Conservation (phyloP, 1,140 invertebrate genomes). For the Elymnias hypermnestra region DNA sequence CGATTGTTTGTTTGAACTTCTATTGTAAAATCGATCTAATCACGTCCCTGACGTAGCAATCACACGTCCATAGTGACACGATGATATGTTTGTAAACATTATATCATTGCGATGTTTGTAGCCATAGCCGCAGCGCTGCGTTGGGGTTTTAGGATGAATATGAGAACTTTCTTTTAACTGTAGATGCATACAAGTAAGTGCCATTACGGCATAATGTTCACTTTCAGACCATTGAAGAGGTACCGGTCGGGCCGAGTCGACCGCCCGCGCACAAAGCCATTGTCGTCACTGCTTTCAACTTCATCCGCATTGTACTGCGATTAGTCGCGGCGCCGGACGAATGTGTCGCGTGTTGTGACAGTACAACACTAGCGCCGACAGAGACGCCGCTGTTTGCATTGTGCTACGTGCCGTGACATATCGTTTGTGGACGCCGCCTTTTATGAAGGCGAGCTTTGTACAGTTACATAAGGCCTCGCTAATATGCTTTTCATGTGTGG, state of each 20-base stretch:
- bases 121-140: too few species aligned
- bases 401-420: conserved; percentile 68
- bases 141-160: too few species aligned
- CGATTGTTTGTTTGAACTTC: too few species aligned
- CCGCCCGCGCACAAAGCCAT: conserved; percentile 49
- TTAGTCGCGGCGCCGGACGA: conserved; percentile 54
- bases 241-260: conserved; percentile 13
- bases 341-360: conserved; percentile 53
- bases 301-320: conserved; percentile 44
- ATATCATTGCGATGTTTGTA: too few species aligned
- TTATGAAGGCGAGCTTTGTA: conserved; percentile 45
- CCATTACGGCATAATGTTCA: neutral
- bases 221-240: conserved; percentile 7
- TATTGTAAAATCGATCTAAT: too few species aligned
- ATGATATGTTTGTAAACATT: too few species aligned
- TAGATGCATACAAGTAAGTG: too few species aligned
- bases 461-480: conserved; percentile 16
- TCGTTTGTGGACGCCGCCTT: conserved; percentile 52
- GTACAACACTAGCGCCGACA: conserved; percentile 52
- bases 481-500: conserved; percentile 7
- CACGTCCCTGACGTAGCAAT: too few species aligned
- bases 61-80: too few species aligned
- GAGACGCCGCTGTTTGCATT: conserved; percentile 67
- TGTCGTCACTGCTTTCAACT: conserved; percentile 42
- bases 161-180: too few species aligned